Conservation (phyloP, 2,113 vertebrate species). For the Hippocampus comes region DNA sequence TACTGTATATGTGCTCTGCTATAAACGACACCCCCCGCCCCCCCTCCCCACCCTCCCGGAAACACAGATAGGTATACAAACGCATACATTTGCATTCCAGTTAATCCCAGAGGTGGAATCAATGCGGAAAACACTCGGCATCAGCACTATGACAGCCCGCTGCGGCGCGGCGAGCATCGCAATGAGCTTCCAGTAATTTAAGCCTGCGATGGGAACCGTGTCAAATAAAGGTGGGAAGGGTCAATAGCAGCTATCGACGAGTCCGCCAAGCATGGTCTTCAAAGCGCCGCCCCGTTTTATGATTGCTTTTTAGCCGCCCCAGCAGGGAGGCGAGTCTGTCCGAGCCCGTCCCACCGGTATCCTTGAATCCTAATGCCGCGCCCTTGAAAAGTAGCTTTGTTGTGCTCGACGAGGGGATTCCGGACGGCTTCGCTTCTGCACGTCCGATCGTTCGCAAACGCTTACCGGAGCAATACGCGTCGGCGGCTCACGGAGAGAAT, state of each 20-base stretch:
- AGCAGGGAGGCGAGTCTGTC: slow-evolving; percentile 40
- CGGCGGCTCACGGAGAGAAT: slow-evolving; percentile 5
- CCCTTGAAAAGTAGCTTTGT: slow-evolving; percentile 61
- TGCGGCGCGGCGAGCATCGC: slow-evolving; percentile 57
- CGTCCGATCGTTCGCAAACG: background rate
- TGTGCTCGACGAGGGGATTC: slow-evolving; percentile 36
- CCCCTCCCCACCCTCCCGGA: background rate
- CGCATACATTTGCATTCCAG: slow-evolving; percentile 63
- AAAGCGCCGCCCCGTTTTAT: slow-evolving; percentile 41
- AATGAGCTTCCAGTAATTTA: slow-evolving; percentile 59
- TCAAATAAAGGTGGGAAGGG: slow-evolving; percentile 67
- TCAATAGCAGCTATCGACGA: slow-evolving; percentile 69
- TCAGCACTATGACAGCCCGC: slow-evolving; percentile 70
- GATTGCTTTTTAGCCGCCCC: slow-evolving; percentile 40
- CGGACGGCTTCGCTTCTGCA: slow-evolving; percentile 14
- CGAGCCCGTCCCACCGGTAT: slow-evolving; percentile 45
- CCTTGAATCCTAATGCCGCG: slow-evolving; percentile 57
- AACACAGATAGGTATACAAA: slow-evolving; percentile 12
- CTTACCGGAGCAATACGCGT: background rate
- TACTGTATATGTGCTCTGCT: background rate
- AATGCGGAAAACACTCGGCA: slow-evolving; percentile 66
- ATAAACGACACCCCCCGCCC: background rate
- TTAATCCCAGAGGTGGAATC: slow-evolving; percentile 74
- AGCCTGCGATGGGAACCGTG: slow-evolving; percentile 57
- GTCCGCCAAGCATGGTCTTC: slow-evolving; percentile 53